phyloP scores from a whole-genome alignment of 1,140 invertebrate species.

The Sycophila sp. region DNA sequence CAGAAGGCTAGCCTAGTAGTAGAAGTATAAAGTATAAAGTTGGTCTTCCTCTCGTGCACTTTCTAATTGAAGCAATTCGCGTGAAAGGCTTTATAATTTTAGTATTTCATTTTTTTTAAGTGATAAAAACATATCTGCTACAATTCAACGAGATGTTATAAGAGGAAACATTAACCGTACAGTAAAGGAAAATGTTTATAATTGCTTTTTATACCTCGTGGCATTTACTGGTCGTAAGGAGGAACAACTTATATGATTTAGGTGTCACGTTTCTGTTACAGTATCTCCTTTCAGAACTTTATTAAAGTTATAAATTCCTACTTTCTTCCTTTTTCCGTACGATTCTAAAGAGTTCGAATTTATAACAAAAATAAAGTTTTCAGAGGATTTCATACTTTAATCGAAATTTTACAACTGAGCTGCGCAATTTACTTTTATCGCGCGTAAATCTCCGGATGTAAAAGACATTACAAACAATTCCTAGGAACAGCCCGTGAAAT shows the following conservation, averaged over 20 bases:
- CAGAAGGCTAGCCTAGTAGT: no score
- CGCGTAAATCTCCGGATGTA: not conserved
- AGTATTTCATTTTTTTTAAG: no score
- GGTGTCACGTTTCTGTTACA: conserved; percentile 12
- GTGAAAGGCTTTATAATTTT: no score
- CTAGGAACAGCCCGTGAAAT: no score
- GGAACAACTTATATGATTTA: conserved; percentile 1
- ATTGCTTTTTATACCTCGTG: not conserved
- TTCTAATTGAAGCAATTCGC: no score
- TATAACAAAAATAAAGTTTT: conserved; percentile 14
- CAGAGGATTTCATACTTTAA: not conserved
- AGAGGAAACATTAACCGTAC: not conserved
- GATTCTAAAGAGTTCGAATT: not conserved
- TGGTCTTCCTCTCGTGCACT: no score
- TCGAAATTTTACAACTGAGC: not conserved
- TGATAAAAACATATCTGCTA: no score
- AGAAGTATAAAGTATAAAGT: no score
- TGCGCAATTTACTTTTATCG: not conserved
- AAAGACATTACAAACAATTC: not conserved
- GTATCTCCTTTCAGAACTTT: conserved; percentile 20
- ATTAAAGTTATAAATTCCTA: conserved; percentile 33
- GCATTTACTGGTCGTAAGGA: not conserved
- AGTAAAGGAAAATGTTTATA: not conserved
- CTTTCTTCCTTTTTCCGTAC: not conserved
- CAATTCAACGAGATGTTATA: no score